These are phyloP conservation scores for Caenorhabditis sulstoni DNA, from an alignment of 2,888 invertebrate species.

Conservation along the genomic window DNA sequence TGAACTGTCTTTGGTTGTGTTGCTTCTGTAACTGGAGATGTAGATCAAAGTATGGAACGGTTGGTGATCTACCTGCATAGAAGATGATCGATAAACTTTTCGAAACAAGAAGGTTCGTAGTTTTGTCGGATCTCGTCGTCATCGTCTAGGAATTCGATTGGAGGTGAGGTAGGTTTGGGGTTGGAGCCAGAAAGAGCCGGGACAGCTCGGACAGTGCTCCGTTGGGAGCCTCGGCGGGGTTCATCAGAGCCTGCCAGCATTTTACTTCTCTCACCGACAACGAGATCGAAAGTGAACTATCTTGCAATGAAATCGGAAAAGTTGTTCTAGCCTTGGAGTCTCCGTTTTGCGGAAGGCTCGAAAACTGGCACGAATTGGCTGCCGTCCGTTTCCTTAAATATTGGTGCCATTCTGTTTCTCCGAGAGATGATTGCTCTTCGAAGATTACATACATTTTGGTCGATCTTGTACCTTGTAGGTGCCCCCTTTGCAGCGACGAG, in stretches of 20 bases:
- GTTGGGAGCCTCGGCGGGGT: background rate
- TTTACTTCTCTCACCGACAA: constrained; percentile 13
- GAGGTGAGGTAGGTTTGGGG: constrained; percentile 14
- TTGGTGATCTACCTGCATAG: constrained; percentile 59
- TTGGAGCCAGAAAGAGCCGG: constrained; percentile 7
- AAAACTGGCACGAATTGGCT: constrained; percentile 9
- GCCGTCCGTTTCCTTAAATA: constrained; percentile 27
- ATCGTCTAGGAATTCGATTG: constrained; percentile 53
- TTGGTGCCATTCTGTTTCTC: background rate
- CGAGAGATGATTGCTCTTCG: constrained; percentile 20
- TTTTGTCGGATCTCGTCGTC: constrained; percentile 54
- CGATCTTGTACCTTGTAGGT: constrained; percentile 56
- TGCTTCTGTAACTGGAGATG: constrained; percentile 9
- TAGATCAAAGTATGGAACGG: background rate
- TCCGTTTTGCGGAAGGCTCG: background rate
- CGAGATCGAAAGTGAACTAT: background rate
- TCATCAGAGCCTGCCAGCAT: constrained; percentile 35
- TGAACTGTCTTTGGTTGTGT: constrained; percentile 32
- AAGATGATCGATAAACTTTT: constrained; percentile 65
- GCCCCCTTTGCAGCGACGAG: background rate
- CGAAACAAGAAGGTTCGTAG: constrained; percentile 62
- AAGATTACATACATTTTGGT: constrained; percentile 50
- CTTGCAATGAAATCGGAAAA: background rate
- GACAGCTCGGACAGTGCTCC: constrained; percentile 13
- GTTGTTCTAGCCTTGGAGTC: background rate